phyloP scores from a whole-genome alignment of 2,113 vertebrate species.

The Rhagologus leucostigma region DNA sequence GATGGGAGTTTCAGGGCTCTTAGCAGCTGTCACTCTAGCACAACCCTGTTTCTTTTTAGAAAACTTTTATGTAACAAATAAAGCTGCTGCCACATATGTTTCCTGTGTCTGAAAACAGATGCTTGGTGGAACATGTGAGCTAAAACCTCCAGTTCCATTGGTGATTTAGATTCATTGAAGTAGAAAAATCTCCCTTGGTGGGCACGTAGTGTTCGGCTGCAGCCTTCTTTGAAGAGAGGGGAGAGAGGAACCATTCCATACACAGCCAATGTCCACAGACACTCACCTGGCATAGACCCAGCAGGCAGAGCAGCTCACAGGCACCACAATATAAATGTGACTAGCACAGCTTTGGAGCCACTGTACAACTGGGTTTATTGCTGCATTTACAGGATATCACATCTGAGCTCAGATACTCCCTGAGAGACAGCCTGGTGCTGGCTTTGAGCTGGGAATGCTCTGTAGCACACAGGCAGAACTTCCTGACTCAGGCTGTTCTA shows the following conservation, averaged over 20 bases:
- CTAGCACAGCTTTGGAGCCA: background rate
- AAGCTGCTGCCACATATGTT: background rate
- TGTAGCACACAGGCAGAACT: background rate
- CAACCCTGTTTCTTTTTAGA: background rate
- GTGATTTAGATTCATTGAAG: background rate
- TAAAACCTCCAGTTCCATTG: background rate
- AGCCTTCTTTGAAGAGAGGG: background rate
- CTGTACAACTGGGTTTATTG: background rate
- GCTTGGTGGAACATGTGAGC: background rate
- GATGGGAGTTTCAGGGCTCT: background rate
- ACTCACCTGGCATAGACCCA: background rate
- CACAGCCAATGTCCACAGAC: fast-evolving
- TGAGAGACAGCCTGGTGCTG: background rate
- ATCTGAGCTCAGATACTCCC: background rate
- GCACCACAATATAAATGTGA: fast-evolving
- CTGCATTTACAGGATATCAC: background rate
- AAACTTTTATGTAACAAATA: background rate
- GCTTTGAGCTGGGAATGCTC: background rate
- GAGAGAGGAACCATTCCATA: background rate
- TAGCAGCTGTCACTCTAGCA: background rate
- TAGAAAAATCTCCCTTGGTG: background rate
- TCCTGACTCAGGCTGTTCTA: background rate
- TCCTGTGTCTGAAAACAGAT: background rate
- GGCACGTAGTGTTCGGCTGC: fast-evolving
- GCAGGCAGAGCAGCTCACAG: background rate